Base-by-base conservation (phyloP, 2,888 invertebrate species). In the Matsumyia berberina region DNA sequence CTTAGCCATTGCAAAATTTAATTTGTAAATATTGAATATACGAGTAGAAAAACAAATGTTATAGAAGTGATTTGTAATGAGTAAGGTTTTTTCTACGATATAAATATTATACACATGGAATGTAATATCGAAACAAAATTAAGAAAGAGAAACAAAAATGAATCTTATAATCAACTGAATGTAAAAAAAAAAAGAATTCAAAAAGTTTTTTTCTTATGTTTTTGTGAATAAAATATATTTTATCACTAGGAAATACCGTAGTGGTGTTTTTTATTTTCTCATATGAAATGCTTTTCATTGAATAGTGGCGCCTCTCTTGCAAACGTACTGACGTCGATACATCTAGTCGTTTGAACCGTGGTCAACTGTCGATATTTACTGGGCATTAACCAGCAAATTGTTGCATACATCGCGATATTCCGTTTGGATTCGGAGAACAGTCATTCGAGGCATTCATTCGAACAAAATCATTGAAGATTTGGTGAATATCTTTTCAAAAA, bases 81-180 rank as follows among this genome's bases (percentile, higher is more conserved):
- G 55, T 79, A 83, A 60, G 72, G 55, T 62, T 67, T 83, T 78
- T 83, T 83, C 64, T 83, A 78, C 82, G 17, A 64, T 33, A 62
- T 44, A 46, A 62, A 57, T 44, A 55, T 35, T 24, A 49, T 42
- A 62, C 33, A 73, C 19, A 60, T 69, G 39, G 49, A 57, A 62
- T 46, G 53, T 39, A 39, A 51, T 19, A 29, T 29, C 8, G 29
- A 31, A 66, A 60, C 12, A 58, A 49, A 49, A 35, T 2, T 8
- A 17, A 42, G 5, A 62, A 57, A 53, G 53, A 11, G 17, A 69
- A 42, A 37, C 66, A 17, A 60, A 53, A 44, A 19, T 15, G 35
- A 70, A 60, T 39, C 55, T 39, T 82, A 55, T 74, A 55, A 62
- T 64, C 53, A 58, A 35, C 12, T 24, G 12, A 74, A 57, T 57